Evolutionary conservation across 2,113 vertebrate species (phyloP), one percentile per base, ranked within the genome.

Genomic region (Tachysurus fulvidraco): DNA sequence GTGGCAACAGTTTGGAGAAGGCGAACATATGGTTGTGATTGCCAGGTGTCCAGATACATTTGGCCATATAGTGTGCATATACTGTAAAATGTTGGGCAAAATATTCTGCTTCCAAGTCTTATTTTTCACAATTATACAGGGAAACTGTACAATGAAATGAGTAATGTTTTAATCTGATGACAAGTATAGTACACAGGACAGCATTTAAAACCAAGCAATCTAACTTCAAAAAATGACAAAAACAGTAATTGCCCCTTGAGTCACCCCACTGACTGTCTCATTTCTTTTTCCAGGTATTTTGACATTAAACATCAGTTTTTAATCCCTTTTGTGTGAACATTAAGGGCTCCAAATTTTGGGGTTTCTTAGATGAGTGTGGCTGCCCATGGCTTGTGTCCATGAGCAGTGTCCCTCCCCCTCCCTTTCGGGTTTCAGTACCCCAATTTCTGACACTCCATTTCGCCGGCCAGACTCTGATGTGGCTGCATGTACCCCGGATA

Each of bases 331-430:
- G 21, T 41, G 46, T 59, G 30, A 79, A 67, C 81, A 60, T 11
- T 83, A 69, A 85, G 71, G 52, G 83, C 90, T 79, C 76, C 85
- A 59, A 69, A 91, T 80, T 89, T 88, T 86, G 85, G 60, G 14
- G 87, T 19, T 89, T 90, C 89, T 76, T 89, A 92, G 76, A 82
- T 80, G 78, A 85, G 84, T 89, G 92, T 92, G 90, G 83, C 77
- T 71, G 89, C 84, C 84, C 88, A 98, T 98, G 97, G 97, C 97
- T 83, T 97, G 97, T 88, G 90, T 98, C 90, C 96, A 97, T 84
- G 97, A 98, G 91, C 94, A 96, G 83, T 96, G 96, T 69, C 96
- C 96, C 0, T 98, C 97, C 50, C 97, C 97, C 4, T 97, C 97
- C 83, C 96, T 98, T 36, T 97, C 96, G 16, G 96, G 95, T 83